phyloP scores from a whole-genome alignment of 2,113 vertebrate species.

The Noturus placidus region DNA sequence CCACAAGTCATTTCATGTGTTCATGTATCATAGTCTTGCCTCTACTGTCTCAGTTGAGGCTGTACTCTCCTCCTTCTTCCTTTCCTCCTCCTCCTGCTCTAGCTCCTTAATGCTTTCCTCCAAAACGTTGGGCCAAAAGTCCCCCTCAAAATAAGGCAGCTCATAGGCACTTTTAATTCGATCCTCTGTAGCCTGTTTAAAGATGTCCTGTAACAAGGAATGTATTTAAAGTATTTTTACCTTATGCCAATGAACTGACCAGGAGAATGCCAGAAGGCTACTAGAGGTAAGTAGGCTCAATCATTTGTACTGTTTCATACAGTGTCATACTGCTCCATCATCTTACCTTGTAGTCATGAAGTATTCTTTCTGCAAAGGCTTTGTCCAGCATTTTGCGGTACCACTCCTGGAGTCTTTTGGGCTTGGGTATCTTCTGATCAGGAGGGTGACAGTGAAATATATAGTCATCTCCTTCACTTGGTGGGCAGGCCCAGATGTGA shows the following conservation, averaged over 20 bases:
- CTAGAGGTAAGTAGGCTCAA: background rate
- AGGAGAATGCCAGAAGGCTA: background rate
- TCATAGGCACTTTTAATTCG: conserved; percentile 94
- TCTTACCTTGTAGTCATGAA: conserved; percentile 93
- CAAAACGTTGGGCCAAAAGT: conserved; percentile 98
- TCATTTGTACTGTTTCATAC: background rate
- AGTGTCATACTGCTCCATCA: background rate
- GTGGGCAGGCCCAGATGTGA: conserved; percentile 98
- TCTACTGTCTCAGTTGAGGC: conserved; percentile 86
- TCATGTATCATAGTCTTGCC: conserved; percentile 70
- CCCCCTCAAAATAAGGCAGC: conserved; percentile 95
- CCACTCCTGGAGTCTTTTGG: conserved; percentile 96
- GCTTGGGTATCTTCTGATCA: conserved; percentile 98
- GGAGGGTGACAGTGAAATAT: conserved; percentile 97
- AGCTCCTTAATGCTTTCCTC: conserved; percentile 98
- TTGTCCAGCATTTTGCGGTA: conserved; percentile 99
- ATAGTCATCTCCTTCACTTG: conserved; percentile 97
- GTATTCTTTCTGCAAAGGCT: conserved; percentile 93
- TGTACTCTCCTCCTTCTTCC: conserved; percentile 95
- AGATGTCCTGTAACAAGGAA: conserved; percentile 68
- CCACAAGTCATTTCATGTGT: too few species aligned
- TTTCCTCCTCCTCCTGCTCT: conserved; percentile 95
- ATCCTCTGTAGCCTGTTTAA: conserved; percentile 75
- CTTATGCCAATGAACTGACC: background rate
- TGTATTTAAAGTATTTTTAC: background rate